Percentiles rank a stretch among this genome's conserved stretches.
phyloP scores from a whole-genome alignment of 2,113 vertebrate genomes.

The Hippopotamus amphibius region DNA sequence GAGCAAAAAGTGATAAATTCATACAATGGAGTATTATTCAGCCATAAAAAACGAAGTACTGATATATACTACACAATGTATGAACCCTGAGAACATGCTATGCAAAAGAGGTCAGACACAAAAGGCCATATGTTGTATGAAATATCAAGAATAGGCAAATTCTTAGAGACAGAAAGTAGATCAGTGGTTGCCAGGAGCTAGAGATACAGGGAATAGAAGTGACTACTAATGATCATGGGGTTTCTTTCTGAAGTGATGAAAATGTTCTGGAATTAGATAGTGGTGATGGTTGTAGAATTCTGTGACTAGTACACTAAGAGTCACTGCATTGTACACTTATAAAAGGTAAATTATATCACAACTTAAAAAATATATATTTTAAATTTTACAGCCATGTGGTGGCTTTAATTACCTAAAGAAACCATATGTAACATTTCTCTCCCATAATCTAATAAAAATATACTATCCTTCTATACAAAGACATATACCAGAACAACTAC shows the following conservation, averaged over 20 bases:
- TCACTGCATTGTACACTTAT: background rate
- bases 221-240: background rate
- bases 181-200: background rate
- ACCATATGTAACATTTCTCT: background rate
- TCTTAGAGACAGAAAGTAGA: background rate
- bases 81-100: background rate
- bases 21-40: background rate
- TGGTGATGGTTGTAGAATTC: background rate
- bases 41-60: background rate
- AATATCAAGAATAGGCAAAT: background rate
- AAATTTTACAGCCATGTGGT: background rate
- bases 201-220: background rate
- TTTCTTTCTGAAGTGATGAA: slow-evolving; percentile 29
- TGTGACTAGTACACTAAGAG: background rate
- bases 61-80: background rate
- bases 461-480: background rate
- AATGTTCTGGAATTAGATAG: background rate
- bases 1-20: slow-evolving; percentile 14
- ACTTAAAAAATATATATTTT: slow-evolving; percentile 36
- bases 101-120: background rate
- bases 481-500: background rate
- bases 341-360: slow-evolving; percentile 13
- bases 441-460: slow-evolving; percentile 8
- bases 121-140: background rate
- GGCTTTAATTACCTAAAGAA: background rate